Base-by-base conservation (phyloP, 2,888 invertebrate species). In the Drosophila stalkeri region DNA sequence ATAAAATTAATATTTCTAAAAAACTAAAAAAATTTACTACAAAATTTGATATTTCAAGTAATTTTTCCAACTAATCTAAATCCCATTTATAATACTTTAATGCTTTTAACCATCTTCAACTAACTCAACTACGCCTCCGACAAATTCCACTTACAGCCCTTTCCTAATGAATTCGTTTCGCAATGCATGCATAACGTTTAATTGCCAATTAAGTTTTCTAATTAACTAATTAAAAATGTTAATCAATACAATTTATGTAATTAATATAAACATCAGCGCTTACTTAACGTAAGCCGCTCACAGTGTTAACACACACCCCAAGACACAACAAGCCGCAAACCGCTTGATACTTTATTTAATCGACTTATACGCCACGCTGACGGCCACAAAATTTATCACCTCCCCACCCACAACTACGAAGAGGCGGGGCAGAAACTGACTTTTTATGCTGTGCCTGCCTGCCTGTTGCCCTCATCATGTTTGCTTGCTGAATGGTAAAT, bases 211-310 rank as follows among this genome's bases (percentile, higher is more conserved):
- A 47, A 27, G n/a, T 39, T 46, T 44, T 52, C 9, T 56, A 55
- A 67, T 73, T 46, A 71, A 72, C 60, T 64, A 67, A 80, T 80
- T 80, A 72, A 74, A 71, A 74, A 71, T 49, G 68, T 75, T 73
- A 79, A 81, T 80, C 68, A 75, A 80, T 67, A 47, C 56, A 65
- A 79, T 76, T 81, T 60, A 49, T 46, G 69, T 77, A 82, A 86
- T 86, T 80, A 75, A 77, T 62, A 59, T 23, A n/a, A 51, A 43
- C 61, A 56, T 47, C 55, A 49, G 31, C 47, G 49, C 47, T 37
- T 51, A 18, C 46, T 43, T 12, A 27, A 49, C 31, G 37, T 61
- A 60, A 68, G 39, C 39, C 35, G 46, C 20, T 41, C 31, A n/a
- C 46, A 39, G 73, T 67, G 73, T 67, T 44, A 62, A 46, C 27